Percentiles rank a stretch among this genome's conserved stretches.
Evolutionary conservation across 2,888 invertebrate species (phyloP).

Genomic region (Dione juno): DNA sequence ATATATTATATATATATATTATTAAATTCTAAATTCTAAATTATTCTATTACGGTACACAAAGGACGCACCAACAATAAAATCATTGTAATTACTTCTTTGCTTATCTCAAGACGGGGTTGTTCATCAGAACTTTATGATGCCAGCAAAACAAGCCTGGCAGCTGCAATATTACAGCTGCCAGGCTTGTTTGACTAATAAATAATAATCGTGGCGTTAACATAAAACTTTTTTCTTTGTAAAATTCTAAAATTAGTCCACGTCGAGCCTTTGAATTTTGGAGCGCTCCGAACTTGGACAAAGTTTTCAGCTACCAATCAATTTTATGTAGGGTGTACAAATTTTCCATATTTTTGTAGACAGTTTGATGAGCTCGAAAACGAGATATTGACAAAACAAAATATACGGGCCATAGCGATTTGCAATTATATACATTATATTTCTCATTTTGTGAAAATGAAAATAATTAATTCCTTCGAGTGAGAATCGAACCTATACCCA

Average conservation of each 20-base stretch:
- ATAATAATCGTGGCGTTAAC: constrained; percentile 62
- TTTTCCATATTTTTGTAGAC: constrained; percentile 25
- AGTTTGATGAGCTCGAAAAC: neutral
- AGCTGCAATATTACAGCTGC: constrained; percentile 29
- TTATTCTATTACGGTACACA: neutral
- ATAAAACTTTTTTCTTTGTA: constrained; percentile 55
- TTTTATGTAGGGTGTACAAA: constrained; percentile 55
- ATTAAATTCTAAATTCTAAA: neutral
- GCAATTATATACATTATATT: neutral
- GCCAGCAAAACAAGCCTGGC: constrained; percentile 29
- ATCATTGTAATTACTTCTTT: constrained; percentile 29
- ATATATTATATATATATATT: neutral
- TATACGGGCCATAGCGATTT: neutral
- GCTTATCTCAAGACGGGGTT: constrained; percentile 41
- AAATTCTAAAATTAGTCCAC: constrained; percentile 56
- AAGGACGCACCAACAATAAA: constrained; percentile 13
- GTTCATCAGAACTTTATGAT: constrained; percentile 37
- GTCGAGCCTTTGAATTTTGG: constrained; percentile 39
- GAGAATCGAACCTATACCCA: no score
- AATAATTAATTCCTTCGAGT: no score
- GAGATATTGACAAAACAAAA: neutral
- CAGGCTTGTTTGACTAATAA: constrained; percentile 48
- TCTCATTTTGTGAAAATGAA: no score
- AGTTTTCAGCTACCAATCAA: constrained; percentile 64
- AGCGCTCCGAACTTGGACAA: constrained; percentile 53